A percentile compares a stretch with the other conserved stretches of the same genome.
Evolutionary conservation across 2,888 invertebrate genomes (phyloP).

Genomic region (Tanaodytes sp.): DNA sequence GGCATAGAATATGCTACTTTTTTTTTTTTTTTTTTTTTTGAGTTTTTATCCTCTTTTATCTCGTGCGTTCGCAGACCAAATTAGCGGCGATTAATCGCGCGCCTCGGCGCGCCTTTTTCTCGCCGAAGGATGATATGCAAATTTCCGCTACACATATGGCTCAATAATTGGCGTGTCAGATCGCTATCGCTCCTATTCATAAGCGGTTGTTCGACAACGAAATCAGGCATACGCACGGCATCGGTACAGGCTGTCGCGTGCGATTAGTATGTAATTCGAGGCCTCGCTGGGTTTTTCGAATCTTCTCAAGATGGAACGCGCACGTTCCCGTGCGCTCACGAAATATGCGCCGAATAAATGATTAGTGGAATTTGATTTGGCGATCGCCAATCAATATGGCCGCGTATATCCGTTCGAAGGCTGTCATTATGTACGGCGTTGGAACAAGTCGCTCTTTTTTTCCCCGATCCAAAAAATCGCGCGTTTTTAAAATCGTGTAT

Average conservation of each 20-base stretch:
- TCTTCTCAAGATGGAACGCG: slow-evolving; percentile 51
- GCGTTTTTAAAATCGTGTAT: too few species aligned
- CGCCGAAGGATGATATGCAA: slow-evolving; percentile 32
- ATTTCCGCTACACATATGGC: slow-evolving; percentile 31
- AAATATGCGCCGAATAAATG: slow-evolving; percentile 66
- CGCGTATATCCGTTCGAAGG: too few species aligned
- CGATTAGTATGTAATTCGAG: slow-evolving; percentile 56
- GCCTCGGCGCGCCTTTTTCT: slow-evolving; percentile 9
- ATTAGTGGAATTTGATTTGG: slow-evolving; percentile 67
- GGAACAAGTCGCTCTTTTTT: too few species aligned
- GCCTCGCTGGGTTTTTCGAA: slow-evolving; percentile 42
- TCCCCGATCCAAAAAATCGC: too few species aligned
- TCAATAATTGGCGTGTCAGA: slow-evolving; percentile 40
- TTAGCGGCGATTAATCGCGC: slow-evolving; percentile 34
- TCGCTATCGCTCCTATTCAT: slow-evolving; percentile 39
- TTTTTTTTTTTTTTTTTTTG: background rate
- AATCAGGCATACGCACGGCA: slow-evolving; percentile 38
- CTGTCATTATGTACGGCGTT: too few species aligned
- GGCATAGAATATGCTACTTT: background rate
- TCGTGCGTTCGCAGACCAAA: slow-evolving; percentile 13
- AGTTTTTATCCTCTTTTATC: slow-evolving; percentile 15
- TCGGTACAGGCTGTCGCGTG: slow-evolving; percentile 33
- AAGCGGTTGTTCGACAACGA: slow-evolving; percentile 43
- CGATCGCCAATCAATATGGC: slow-evolving; percentile 65
- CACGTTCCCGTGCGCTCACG: slow-evolving; percentile 52